Percentiles rank a stretch among this genome's conserved stretches.
phyloP scores from a whole-genome alignment of 1,140 invertebrate species.

The Drosophila rhopaloa region DNA sequence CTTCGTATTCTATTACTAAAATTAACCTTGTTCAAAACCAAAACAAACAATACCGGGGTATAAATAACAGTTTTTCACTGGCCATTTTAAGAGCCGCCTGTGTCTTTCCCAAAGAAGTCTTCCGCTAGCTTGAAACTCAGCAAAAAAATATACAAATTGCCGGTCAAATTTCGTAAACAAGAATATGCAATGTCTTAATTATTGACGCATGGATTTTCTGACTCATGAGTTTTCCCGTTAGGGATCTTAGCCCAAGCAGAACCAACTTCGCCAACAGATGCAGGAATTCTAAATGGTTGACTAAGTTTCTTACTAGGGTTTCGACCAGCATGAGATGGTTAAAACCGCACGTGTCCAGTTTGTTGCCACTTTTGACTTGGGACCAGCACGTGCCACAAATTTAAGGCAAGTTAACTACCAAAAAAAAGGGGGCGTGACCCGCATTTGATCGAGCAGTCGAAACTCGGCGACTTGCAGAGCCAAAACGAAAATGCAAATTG shows the following conservation, averaged over 20 bases:
- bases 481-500: conserved; percentile 55
- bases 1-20: neutral
- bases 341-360: conserved; percentile 52
- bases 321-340: conserved; percentile 24
- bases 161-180: conserved; percentile 75
- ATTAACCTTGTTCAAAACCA: conserved; percentile 29
- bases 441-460: conserved; percentile 45
- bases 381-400: conserved; percentile 60
- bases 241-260: conserved; percentile 15
- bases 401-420: conserved; percentile 26
- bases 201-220: conserved; percentile 55
- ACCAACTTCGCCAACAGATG: conserved; percentile 20
- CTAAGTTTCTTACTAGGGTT: conserved; percentile 29
- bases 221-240: conserved; percentile 35
- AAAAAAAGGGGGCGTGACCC: conserved; percentile 64
- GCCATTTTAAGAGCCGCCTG: conserved; percentile 18
- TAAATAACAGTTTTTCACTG: conserved; percentile 27
- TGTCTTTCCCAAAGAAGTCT: conserved; percentile 26
- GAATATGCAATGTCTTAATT: conserved; percentile 69
- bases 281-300: conserved; percentile 28
- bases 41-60: conserved; percentile 25
- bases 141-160: conserved; percentile 59
- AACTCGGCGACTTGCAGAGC: conserved; percentile 11
- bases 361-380: conserved; percentile 23
- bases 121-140: conserved; percentile 41